Percentiles rank a stretch among this genome's conserved stretches.
These are phyloP conservation scores for Trichonephila inaurata DNA, from an alignment of 1,140 invertebrate species.

Conservation along the genomic window DNA sequence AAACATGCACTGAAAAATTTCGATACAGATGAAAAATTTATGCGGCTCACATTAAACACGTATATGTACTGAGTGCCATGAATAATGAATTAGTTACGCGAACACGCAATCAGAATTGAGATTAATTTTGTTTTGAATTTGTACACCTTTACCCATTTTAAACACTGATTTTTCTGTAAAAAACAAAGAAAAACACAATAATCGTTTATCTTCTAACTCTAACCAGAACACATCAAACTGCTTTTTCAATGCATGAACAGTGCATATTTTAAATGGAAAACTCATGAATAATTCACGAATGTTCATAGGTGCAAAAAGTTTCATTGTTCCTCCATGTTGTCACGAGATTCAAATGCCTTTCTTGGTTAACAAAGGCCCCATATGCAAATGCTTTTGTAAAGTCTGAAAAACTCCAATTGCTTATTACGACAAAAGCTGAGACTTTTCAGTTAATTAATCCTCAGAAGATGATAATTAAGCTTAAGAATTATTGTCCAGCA, in stretches of 20 bases:
- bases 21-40: too few relatives aligned
- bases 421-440: neutral
- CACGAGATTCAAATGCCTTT: neutral
- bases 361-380: neutral
- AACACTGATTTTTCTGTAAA: neutral
- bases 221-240: neutral
- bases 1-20: too few relatives aligned
- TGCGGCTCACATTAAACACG: neutral
- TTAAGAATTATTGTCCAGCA: neutral
- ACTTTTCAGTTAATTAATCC: neutral
- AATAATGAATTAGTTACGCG: neutral
- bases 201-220: neutral
- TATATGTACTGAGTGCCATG: neutral
- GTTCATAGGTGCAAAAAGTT: neutral
- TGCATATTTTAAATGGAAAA: neutral
- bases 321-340: neutral
- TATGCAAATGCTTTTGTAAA: neutral
- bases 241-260: neutral
- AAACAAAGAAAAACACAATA: neutral
- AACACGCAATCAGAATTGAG: neutral
- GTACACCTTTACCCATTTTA: neutral
- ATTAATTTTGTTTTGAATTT: neutral
- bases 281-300: neutral
- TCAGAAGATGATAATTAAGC: neutral
- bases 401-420: neutral